Base-by-base conservation (phyloP, 2,797 vertebrate genomes). In the Basileuterus tristriatus region DNA sequence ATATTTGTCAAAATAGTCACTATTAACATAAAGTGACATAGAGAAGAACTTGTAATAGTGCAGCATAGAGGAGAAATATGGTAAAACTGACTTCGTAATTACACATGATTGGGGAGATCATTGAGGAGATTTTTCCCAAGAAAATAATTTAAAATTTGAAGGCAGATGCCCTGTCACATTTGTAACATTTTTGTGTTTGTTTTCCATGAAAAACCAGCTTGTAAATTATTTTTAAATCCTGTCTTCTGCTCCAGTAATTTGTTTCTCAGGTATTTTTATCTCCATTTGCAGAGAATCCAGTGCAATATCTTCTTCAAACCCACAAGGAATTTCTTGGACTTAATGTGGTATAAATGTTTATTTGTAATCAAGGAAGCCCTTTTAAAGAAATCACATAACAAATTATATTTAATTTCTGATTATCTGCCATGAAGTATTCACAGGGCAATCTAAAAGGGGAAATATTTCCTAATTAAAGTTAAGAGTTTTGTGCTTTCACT, bases 381-480 rank as follows among this genome's bases (percentile, higher is more conserved):
- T 94, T 43, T 63, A 64, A 94, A 77, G 56, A 29, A 87, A 89
- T 56, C 44, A 80, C 24, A 58, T 71, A 72, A 89, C 27, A 90
- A 96, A 92, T 82, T 27, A 71, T 80, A 36, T 70, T 84, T 95
- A 13, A 50, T 24, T 89, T 92, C 83, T 94, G 92, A 90, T 87
- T 84, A 86, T 89, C 46, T 85, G 46, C 64, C 68, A 37, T 47
- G 41, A 83, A 85, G 81, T 85, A 75, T 85, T 94, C 82, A 76
- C 53, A 80, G 39, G 67, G 41, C 39, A 94, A 82, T 87, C 56
- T 84, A 92, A 83, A 87, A 60, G 29, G 39, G 58, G 44, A 93
- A 96, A 94, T 96, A 95, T 94, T 96, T 97, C 68, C 36, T 82
- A 94, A 93, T 92, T 92, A 91, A 88, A 94, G 90, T 86, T 75